Base-by-base conservation (phyloP, 2,797 vertebrate genomes). In the Rhinatrema bivittatum region DNA sequence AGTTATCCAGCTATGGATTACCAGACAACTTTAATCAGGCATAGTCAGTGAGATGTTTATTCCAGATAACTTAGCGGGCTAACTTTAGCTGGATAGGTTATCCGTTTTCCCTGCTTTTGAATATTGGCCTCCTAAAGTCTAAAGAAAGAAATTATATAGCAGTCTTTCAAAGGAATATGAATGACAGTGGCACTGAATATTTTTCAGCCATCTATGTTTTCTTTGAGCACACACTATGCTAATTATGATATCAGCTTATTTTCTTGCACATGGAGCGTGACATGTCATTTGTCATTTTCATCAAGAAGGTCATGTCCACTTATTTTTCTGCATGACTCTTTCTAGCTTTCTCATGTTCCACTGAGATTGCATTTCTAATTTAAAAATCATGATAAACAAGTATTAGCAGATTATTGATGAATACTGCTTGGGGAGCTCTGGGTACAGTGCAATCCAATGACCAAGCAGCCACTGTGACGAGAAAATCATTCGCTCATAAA, bases 361-460 rank as follows among this genome's bases (percentile, higher is more conserved):
- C 39, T 25, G 46, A 43, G 58, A 68, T 39, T 5, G 4, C 46
- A 50, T 46, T 65, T 67, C 40, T 63, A 56, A 61, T 58, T 53
- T 55, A n/a, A 61, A 54, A 58, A 57, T n/a, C 16, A 30, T 62
- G 53, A 57, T 50, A 65, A 65, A 49, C 45, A 59, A 52, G 57
- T 62, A 56, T 42, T 43, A 63, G 43, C 36, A 35, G 25, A 34
- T 51, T 41, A 65, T 49, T 53, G 51, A 64, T 56, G 49, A 35
- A 16, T 14, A 25, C 21, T 34, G 31, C 29, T 42, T 36, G 9
- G 18, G 14, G 21, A 58, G 29, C 10, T 28, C 35, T 20, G 32
- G 46, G 32, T 25, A 33, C 19, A 18, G 25, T 12, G 40, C 20
- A 20, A 53, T 31, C 20, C 13, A 32, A 27, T 29, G 32, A 42